Evolutionary conservation across 2,113 vertebrate genomes (phyloP), one percentile per base, ranked within the genome.

Genomic region (Vanacampus margaritifer): DNA sequence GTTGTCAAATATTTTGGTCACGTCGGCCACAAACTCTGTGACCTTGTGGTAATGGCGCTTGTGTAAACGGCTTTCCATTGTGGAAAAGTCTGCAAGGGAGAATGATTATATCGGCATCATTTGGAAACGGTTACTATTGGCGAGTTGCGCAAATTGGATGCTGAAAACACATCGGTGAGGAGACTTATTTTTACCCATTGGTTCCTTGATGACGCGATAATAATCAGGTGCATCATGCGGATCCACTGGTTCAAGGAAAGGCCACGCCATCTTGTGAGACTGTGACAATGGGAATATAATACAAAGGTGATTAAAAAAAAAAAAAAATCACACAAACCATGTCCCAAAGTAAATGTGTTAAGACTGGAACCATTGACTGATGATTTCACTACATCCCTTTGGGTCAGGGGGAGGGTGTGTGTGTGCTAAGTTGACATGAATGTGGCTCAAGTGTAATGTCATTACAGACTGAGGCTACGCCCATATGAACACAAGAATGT

Each of bases 1-100:
- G 92, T 99, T 99, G 91, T 99, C 97, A 76, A 99, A 99, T 89
- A 99, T 97, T 98, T 99, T 99, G 97, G 97, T 99, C 96, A 99
- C 97, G 84, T 99, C 97, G 65, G 96, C 97, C 90, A 99, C 97
- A 79, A 98, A 99, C 90, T 99, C 97, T 0, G 97, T 98, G 82
- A 99, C 94, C 84, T 98, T 99, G 89, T 93, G 95, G 91, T 99
- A 99, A 88, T 94, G 96, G 58, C 96, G 94, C 60, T 94, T 96
- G 72, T 95, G 93, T 83, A 98, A 87, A 82, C 93, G 92, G 67
- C 95, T 94, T 65, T 99, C 97, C 95, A 99, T 98, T 50, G 97
- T 99, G 68, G 96, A 94, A 53, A 99, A 95, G 85, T 99, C 97
- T 99, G 48, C 50, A 50, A 54, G 1, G 53, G 59, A 67, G 8